Conservation (phyloP, 2,888 invertebrate species). For the Metellina segmentata region DNA sequence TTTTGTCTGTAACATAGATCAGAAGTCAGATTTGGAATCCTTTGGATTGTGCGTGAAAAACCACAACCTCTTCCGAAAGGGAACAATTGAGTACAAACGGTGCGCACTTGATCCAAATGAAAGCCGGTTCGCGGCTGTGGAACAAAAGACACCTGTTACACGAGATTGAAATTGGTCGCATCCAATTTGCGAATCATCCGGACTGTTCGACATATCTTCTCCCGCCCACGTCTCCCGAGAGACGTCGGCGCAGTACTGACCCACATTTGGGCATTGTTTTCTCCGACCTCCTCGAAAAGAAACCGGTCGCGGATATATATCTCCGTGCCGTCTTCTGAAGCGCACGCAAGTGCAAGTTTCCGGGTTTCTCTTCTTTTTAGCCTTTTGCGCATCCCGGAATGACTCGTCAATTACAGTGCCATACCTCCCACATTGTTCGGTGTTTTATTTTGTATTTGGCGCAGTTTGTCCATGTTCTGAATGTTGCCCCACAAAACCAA, state of each 20-base stretch:
- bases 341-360: not conserved
- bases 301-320: slow-evolving; percentile 3
- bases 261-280: slow-evolving; percentile 10
- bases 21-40: no score
- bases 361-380: slow-evolving; percentile 15
- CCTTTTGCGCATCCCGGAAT: not conserved
- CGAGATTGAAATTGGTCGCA: no score
- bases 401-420: not conserved
- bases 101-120: no score
- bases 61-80: not conserved
- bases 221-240: not conserved
- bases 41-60: no score
- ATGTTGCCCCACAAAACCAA: not conserved
- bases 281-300: slow-evolving; percentile 4
- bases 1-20: no score
- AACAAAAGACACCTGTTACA: no score
- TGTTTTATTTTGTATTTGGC: not conserved
- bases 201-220: not conserved
- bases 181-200: no score
- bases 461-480: not conserved
- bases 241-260: slow-evolving; percentile 3
- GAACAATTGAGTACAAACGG: not conserved
- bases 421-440: not conserved
- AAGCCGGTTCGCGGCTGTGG: no score
- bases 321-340: slow-evolving; percentile 1